phyloP scores from a whole-genome alignment of 2,888 invertebrate genomes.

The Rhamphomyia laevipes region DNA sequence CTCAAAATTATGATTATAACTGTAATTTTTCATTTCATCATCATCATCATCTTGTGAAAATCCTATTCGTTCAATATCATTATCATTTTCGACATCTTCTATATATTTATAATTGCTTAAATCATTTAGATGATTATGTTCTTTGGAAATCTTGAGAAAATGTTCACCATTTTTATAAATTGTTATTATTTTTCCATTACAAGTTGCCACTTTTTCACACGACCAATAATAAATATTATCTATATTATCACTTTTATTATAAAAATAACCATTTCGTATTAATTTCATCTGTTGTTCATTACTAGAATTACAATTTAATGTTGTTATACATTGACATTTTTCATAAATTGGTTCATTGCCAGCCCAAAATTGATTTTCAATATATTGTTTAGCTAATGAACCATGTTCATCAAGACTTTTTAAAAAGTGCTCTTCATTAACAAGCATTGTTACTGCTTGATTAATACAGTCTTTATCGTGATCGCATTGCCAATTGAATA shows the following conservation, averaged over 20 bases:
- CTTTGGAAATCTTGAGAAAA: neutral
- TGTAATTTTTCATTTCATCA: neutral
- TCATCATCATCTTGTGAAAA: neutral
- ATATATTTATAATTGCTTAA: neutral
- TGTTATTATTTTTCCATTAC: neutral
- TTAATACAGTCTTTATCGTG: neutral
- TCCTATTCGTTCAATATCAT: too few relatives aligned
- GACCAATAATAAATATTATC: neutral
- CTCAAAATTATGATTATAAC: too few relatives aligned
- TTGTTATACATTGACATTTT: neutral
- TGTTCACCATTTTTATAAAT: neutral
- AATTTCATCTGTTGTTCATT: neutral
- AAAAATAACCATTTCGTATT: neutral
- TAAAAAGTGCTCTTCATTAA: neutral
- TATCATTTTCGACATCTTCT: neutral
- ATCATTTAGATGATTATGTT: neutral
- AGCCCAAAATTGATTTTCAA: neutral
- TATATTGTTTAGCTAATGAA: neutral
- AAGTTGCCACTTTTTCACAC: neutral
- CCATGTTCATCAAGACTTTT: neutral
- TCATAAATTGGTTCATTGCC: neutral
- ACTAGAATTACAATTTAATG: neutral
- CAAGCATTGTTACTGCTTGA: neutral
- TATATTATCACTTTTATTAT: neutral
- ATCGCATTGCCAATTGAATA: constrained; percentile 1